Conservation (phyloP, 2,113 vertebrate genomes). For the Brachyhypopomus gauderio region DNA sequence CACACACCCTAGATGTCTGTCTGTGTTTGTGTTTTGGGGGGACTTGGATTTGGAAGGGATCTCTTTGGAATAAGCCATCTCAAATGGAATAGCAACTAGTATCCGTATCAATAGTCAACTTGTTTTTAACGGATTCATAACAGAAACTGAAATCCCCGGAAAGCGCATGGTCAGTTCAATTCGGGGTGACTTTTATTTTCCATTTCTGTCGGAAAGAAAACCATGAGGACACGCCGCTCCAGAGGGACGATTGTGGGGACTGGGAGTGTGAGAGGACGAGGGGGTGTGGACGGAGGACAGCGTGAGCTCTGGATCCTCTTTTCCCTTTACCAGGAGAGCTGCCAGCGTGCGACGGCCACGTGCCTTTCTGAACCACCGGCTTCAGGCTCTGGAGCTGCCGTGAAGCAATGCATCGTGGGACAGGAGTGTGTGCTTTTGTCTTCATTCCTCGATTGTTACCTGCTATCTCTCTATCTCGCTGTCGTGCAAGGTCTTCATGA, state of each 20-base stretch:
- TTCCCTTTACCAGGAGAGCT: conserved; percentile 79
- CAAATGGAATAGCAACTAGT: conserved; percentile 71
- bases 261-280: conserved; percentile 33
- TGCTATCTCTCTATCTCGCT: conserved; percentile 67
- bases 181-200: conserved; percentile 69
- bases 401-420: conserved; percentile 81
- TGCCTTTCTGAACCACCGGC: conserved; percentile 82
- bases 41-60: conserved; percentile 67
- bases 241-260: conserved; percentile 43
- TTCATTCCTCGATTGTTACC: conserved; percentile 72
- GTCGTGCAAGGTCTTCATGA: conserved; percentile 47
- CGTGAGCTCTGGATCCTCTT: conserved; percentile 58
- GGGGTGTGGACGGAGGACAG: conserved; percentile 54
- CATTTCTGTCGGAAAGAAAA: conserved; percentile 79
- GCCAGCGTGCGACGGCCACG: conserved; percentile 77
- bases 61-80: conserved; percentile 83
- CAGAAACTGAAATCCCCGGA: conserved; percentile 71
- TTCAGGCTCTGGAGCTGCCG: conserved; percentile 73
- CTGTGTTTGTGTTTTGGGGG: conserved; percentile 53
- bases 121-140: conserved; percentile 65
- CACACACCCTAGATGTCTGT: conserved; percentile 37
- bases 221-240: conserved; percentile 59
- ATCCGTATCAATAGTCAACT: conserved; percentile 76
- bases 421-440: conserved; percentile 71
- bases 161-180: conserved; percentile 59